Conservation (phyloP, 2,888 invertebrate species). For the Caenorhabditis drosophilae region DNA sequence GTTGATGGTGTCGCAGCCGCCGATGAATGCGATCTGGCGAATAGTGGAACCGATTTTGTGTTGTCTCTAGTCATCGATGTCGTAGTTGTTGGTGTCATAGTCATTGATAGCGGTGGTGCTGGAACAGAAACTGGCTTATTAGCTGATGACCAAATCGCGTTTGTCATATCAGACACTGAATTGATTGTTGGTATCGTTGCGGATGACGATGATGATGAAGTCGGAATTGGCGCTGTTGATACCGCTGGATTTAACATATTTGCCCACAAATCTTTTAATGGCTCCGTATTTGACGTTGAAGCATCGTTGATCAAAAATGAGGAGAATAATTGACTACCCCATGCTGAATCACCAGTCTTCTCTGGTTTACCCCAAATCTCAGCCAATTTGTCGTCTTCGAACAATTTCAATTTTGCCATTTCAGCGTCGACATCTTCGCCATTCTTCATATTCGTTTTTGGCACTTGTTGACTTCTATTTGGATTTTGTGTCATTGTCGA, state of each 20-base stretch:
- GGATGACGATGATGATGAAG: background rate
- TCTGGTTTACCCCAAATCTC: slow-evolving; percentile 29
- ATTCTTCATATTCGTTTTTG: background rate
- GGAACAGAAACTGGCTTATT: slow-evolving; percentile 3
- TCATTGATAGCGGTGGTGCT: background rate
- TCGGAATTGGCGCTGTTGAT: background rate
- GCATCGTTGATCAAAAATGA: background rate
- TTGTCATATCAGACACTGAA: too few species aligned
- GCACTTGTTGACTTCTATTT: background rate
- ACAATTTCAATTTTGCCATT: slow-evolving; percentile 7
- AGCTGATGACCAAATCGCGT: slow-evolving; percentile 8
- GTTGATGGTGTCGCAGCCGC: background rate
- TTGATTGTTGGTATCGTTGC: slow-evolving; percentile 2
- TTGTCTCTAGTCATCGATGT: background rate
- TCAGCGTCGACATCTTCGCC: slow-evolving; percentile 6
- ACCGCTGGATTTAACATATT: background rate
- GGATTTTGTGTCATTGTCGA: background rate
- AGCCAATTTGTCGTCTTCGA: slow-evolving; percentile 7
- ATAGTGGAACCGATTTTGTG: slow-evolving; percentile 13
- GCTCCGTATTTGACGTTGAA: background rate
- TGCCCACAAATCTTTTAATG: background rate
- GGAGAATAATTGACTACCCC: slow-evolving; percentile 28
- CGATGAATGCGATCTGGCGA: slow-evolving; percentile 16
- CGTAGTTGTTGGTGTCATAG: background rate
- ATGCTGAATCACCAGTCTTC: slow-evolving; percentile 4